Base-by-base conservation (phyloP, 2,888 invertebrate genomes). In the Acronicta leporina region DNA sequence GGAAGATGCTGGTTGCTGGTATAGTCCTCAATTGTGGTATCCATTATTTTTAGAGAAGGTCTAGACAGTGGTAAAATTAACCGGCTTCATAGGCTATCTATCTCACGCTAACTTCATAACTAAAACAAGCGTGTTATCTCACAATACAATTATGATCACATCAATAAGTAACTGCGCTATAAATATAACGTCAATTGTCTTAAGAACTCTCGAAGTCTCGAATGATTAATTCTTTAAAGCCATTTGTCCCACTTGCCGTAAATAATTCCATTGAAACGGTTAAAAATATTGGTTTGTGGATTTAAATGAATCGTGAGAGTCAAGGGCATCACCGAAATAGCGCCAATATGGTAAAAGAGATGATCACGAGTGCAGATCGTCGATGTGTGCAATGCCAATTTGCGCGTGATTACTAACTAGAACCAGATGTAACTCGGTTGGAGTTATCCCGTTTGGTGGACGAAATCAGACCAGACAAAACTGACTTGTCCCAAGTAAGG, bases 351-450 rank as follows among this genome's bases (percentile, higher is more conserved):
- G 50, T 43, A 69, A 77, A 68, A 65, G 55, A 67, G 68, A 70
- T 76, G 64, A 73, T 80, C 69, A 79, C 68, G 74, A 77, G 51
- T 68, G 68, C 58, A 77, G 79, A 80, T 79, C 75, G 75, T 77
- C 70, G 73, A 79, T 73, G 79, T 88, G 82, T 87, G 89, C 73
- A 61, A 77, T 70, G 77, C 56, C 80, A 86, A 87, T 92, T 91
- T 68, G 66, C 84, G 58, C 64, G 63, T 69, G 63, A 58, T 52
- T 67, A 76, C 86, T 89, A 89, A 90, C 70, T 80, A 20, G 61
- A 85, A 81, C 85, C 77, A 74, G 87, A 85, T 83, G 41, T 45
- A 70, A 68, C 46, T 67, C 25, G 54, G 42, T 40, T 60, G 16
- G 51, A 51, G 13, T 56, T 41, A 64, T 63, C 59, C 47, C 48